phyloP scores from a whole-genome alignment of 2,888 invertebrate species.

The Itoplectis maculator region DNA sequence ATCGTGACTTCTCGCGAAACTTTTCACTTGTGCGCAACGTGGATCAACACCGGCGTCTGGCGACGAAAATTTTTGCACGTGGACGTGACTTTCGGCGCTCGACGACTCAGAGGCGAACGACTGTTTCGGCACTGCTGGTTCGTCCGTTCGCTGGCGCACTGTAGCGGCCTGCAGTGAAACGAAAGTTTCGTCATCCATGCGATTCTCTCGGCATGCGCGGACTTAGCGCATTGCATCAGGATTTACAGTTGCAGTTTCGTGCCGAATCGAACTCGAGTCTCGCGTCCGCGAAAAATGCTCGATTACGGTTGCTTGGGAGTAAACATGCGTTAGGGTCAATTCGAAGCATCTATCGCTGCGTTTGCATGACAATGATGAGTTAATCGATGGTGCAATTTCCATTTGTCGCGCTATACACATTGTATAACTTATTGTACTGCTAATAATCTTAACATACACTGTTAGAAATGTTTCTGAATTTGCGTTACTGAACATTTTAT shows the following conservation, averaged over 20 bases:
- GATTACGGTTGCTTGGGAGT: neutral
- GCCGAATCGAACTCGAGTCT: neutral
- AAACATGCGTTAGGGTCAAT: neutral
- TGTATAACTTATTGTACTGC: too few relatives aligned
- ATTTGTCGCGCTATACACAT: too few relatives aligned
- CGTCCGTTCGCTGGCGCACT: conserved; percentile 33
- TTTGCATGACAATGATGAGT: neutral
- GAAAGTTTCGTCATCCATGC: conserved; percentile 37
- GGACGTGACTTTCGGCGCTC: neutral
- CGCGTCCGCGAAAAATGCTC: neutral
- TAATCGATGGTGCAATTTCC: too few relatives aligned
- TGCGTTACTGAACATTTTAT: too few relatives aligned
- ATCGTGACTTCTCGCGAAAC: conserved; percentile 85
- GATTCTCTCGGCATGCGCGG: conserved; percentile 14
- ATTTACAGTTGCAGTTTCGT: conserved; percentile 11
- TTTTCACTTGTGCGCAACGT: neutral
- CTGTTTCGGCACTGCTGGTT: neutral
- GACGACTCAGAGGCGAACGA: neutral
- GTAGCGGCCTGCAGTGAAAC: conserved; percentile 9
- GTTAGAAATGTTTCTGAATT: too few relatives aligned
- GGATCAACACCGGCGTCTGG: neutral
- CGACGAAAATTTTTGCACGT: conserved; percentile 3
- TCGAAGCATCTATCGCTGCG: neutral
- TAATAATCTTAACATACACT: too few relatives aligned
- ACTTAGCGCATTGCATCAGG: conserved; percentile 30